These are phyloP conservation scores for Drosophila villosipedis DNA, from an alignment of 2,888 invertebrate genomes.

Conservation along the genomic window DNA sequence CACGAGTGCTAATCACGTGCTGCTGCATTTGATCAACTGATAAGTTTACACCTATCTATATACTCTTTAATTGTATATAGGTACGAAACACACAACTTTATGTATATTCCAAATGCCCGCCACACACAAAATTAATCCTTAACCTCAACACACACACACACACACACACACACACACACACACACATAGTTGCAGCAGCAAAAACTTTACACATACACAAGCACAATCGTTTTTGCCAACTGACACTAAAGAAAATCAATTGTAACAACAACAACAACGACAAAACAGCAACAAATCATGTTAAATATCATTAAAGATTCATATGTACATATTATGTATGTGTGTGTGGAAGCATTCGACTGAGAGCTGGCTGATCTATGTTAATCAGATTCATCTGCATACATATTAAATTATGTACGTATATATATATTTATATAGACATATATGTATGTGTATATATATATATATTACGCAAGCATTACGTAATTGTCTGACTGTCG, in stretches of 20 bases:
- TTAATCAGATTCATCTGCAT: not conserved
- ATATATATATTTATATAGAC: not conserved
- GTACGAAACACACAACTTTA: constrained; percentile 17
- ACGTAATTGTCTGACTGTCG: constrained; percentile 1
- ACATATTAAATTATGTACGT: not conserved
- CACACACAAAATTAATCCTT: constrained; percentile 38
- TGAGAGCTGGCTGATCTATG: constrained; percentile 13
- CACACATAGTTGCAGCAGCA: constrained; percentile 57
- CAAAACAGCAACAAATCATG: not conserved
- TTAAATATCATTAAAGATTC: not conserved
- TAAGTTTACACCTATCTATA: constrained; percentile 50
- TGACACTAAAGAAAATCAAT: constrained; percentile 12
- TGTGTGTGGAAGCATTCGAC: constrained; percentile 14
- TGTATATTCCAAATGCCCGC: constrained; percentile 57
- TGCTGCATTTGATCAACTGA: constrained; percentile 76
- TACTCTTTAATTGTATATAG: constrained; percentile 37
- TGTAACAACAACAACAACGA: constrained; percentile 1
- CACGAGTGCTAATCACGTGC: constrained; percentile 75
- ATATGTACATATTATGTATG: constrained; percentile 1
- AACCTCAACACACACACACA: constrained; percentile 9
- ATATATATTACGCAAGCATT: not conserved
- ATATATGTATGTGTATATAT: not conserved
- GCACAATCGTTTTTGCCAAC: constrained; percentile 28
- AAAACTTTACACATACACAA: constrained; percentile 19
- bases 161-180: constrained; percentile 23